Evolutionary conservation across 2,113 vertebrate species (phyloP), one percentile per base, ranked within the genome.

Genomic region (Sturnira hondurensis): DNA sequence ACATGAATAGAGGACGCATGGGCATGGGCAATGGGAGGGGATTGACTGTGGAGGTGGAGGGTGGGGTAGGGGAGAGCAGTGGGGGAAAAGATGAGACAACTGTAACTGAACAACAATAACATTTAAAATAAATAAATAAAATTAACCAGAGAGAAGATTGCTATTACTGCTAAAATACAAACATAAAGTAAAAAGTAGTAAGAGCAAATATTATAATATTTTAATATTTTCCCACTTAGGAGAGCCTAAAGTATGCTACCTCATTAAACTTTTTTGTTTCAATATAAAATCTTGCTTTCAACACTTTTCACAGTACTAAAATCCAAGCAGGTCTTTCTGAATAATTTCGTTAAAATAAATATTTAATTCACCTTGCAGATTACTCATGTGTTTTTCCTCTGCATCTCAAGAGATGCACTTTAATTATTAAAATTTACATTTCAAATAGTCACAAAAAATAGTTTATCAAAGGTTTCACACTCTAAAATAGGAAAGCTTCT

Each of bases 271-370:
- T 92, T 85, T 68, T 88, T 68, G 9, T 94, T 26, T 80, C 54
- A 92, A 65, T 83, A 94, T 24, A 76, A 77, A 89, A 20, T 78
- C 36, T 85, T 85, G 5, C 33, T 68, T 94, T 90, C 83, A 86
- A 77, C n/a, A 76, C 36, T 91, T 89, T 96, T 95, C 50, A 56
- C 13, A 76, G 24, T 45, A 80, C 36, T 74, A 91, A 85, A 92
- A 82, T 24, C 10, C 41, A 92, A 65, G n/a, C 58, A 94, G 19
- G 7, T 7, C 4, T 81, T 88, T 65, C 63, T 82, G 77, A 96
- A 58, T 80, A 83, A 95, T 87, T 96, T 94, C 36, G 47, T 45
- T 82, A 33, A 38, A 67, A 96, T 96, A 96, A 97, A 97, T 97
- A 88, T 95, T 96, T 95, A 95, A 93, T 86, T 89, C 20, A 38